A percentile compares a stretch with the other conserved stretches of the same genome.
phyloP scores from a whole-genome alignment of 2,113 vertebrate species.

The Pseudopipra pipra region DNA sequence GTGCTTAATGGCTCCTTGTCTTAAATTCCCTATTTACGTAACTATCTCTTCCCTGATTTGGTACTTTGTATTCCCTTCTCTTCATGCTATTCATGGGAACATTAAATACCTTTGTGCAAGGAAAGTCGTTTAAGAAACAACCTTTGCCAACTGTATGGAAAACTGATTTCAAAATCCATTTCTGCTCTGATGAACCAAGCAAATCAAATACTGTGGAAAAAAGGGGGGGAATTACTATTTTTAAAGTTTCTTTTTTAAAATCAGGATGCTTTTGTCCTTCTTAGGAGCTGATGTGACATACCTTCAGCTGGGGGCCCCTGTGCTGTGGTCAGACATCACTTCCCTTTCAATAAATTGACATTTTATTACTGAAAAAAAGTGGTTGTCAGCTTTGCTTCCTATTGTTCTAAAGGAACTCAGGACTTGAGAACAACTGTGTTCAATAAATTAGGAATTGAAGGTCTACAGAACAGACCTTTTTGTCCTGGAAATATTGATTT shows the following conservation, averaged over 20 bases:
- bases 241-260: neutral
- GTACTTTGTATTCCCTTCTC: constrained; percentile 2
- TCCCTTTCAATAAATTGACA: neutral
- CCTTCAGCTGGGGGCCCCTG: neutral
- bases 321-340: neutral
- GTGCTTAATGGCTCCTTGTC: neutral
- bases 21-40: constrained; percentile 33
- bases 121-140: neutral
- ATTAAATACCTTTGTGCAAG: neutral
- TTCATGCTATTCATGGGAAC: neutral
- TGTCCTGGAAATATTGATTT: neutral
- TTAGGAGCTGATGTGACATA: neutral
- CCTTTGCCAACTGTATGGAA: neutral
- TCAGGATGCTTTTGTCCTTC: neutral
- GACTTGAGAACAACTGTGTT: neutral
- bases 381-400: neutral
- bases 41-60: neutral
- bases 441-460: neutral
- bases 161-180: constrained; percentile 8
- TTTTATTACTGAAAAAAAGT: neutral
- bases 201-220: neutral
- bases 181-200: neutral
- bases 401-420: neutral
- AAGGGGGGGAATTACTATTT: rapidly evolving
- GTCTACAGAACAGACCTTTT: neutral